These are phyloP conservation scores for Mungos mungo DNA, from an alignment of 2,113 vertebrate species.

Conservation along the genomic window DNA sequence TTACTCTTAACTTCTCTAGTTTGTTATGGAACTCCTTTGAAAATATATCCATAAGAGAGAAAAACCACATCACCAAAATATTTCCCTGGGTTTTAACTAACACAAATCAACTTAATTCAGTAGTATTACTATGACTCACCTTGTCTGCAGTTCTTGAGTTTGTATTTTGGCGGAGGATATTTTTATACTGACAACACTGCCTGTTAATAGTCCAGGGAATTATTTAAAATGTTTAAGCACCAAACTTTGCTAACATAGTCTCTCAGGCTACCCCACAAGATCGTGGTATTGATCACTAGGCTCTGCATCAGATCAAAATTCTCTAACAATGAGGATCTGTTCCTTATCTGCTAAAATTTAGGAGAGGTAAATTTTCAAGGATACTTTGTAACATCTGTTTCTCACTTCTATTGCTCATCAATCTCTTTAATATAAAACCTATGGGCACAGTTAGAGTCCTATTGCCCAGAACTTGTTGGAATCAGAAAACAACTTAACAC, in stretches of 20 bases:
- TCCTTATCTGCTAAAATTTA: neutral
- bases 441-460: neutral
- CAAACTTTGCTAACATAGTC: neutral
- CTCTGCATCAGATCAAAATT: neutral
- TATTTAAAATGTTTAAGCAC: neutral
- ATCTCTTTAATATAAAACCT: neutral
- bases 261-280: too few species aligned
- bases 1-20: neutral
- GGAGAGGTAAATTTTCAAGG: neutral
- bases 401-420: neutral
- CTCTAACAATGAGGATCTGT: neutral
- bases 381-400: neutral
- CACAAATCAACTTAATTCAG: neutral
- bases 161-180: neutral
- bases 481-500: neutral
- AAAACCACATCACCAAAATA: neutral
- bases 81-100: accelerated
- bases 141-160: neutral
- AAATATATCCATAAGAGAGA: neutral
- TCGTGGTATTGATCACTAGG: neutral
- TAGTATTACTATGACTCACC: neutral
- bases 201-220: neutral
- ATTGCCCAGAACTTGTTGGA: neutral
- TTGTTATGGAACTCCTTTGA: neutral
- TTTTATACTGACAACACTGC: neutral